A percentile compares a stretch with the other conserved stretches of the same genome.
These are phyloP conservation scores for Drosophila micromelanica DNA, from an alignment of 1,140 invertebrate species.

Conservation along the genomic window DNA sequence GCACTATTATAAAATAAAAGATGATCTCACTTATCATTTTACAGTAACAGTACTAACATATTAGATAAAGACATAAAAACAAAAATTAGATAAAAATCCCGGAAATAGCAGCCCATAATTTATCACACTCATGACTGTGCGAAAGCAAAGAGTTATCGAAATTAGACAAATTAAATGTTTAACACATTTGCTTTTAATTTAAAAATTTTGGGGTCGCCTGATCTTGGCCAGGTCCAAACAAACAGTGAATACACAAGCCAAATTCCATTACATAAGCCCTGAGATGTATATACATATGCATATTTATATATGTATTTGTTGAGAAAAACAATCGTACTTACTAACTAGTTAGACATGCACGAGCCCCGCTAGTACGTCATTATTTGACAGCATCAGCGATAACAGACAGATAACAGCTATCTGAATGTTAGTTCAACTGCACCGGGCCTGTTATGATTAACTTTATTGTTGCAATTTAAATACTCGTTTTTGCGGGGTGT, in stretches of 20 bases:
- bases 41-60: conserved; percentile 1
- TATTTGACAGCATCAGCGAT: conserved; percentile 36
- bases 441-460: conserved; percentile 35
- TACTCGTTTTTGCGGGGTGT: not conserved
- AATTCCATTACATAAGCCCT: conserved; percentile 42
- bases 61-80: not conserved
- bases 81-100: not conserved
- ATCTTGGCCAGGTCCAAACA: too few species aligned
- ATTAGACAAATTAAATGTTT: conserved; percentile 20
- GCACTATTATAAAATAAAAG: not conserved
- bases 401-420: conserved; percentile 25
- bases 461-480: conserved; percentile 1
- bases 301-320: too few species aligned
- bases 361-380: conserved; percentile 58
- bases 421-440: conserved; percentile 14
- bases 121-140: conserved; percentile 5
- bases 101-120: conserved; percentile 10
- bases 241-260: conserved; percentile 9
- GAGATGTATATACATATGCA: conserved; percentile 8
- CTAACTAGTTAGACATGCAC: conserved; percentile 35
- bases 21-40: not conserved
- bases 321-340: conserved; percentile 34
- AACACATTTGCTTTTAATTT: conserved; percentile 12
- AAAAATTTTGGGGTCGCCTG: not conserved
- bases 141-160: conserved; percentile 5